Evolutionary conservation across 1,140 invertebrate species (phyloP), one percentile per base, ranked within the genome.

Genomic region (Anadara kagoshimensis): DNA sequence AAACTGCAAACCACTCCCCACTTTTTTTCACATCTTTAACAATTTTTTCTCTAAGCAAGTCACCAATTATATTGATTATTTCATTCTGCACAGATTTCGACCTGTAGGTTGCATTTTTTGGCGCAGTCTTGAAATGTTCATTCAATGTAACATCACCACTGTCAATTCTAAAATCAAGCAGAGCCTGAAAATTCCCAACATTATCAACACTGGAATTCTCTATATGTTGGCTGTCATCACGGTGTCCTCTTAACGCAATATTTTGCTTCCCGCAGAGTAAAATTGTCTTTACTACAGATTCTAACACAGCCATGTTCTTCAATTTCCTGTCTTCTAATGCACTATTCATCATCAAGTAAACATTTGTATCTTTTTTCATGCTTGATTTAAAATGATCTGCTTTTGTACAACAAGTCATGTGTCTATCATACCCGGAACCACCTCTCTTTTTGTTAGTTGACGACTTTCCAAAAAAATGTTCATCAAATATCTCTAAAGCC

Each of bases 231-330:
- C 8, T 22, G 24, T 66, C 49, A 41, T 66, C 63, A 16, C 63
- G 12, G 44, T 66, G 63, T 26, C 63, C 49, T 36, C 63, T 5
- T 5, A 66, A 20, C 5, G 63, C 16, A 49, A 66, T 24, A 22
- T 66, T 66, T 20, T 66, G 63, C 54, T 29, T 12, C 36, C 47
- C 63, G 54, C 63, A 66, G 5, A 66, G 10, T n/a, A 66, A 14
- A 41, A 66, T 20, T 7, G 63, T 66, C 20, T 66, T 20, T 16
- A 54, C 63, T 22, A 53, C 43, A 4, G 63, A 24, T 41, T 66
- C n/a, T 24, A 63, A 49, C 26, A 63, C 4, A 1, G 8, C n/a
- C 18, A 45, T 5, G 47, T 63, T 63, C 26, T 63, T 63, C n/a
- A 45, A 3, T 26, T 24, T 20, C 14, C 61, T 10, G 10, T 63